A percentile compares a stretch with the other conserved stretches of the same genome.
Conservation (phyloP, 2,797 vertebrate genomes). For the Ciconia nigra region DNA sequence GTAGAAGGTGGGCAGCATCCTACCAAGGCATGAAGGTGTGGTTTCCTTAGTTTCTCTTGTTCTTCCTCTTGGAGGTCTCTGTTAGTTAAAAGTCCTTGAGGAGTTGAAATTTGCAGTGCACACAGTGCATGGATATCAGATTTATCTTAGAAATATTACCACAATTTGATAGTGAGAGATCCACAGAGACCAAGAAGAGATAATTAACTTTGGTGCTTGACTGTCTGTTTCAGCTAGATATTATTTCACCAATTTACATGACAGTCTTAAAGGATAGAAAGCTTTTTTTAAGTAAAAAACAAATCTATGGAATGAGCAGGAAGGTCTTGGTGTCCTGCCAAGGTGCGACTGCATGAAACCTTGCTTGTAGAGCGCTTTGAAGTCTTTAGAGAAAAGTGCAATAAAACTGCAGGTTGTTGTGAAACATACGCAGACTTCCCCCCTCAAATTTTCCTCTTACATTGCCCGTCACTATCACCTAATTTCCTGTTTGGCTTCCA, state of each 20-base stretch:
- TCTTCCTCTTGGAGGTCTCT: neutral
- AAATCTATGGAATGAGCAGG: neutral
- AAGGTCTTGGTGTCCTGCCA: neutral
- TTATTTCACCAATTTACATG: constrained; percentile 18
- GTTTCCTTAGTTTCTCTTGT: neutral
- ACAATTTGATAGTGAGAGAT: neutral
- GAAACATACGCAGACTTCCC: neutral
- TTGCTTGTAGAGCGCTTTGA: neutral
- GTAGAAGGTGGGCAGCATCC: neutral
- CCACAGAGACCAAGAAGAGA: neutral
- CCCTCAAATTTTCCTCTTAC: neutral
- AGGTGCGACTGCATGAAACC: neutral
- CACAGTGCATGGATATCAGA: neutral
- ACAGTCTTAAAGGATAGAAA: neutral
- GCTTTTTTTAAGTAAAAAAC: neutral
- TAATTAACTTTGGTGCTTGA: constrained; percentile 6
- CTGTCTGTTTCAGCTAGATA: constrained; percentile 28
- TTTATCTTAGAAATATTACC: neutral
- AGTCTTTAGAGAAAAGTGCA: neutral
- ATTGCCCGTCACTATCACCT: neutral
- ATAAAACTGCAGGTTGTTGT: neutral
- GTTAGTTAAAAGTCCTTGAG: constrained; percentile 1
- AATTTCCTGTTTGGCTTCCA: neutral
- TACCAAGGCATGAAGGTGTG: neutral
- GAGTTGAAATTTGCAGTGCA: neutral